Evolutionary conservation across 1,140 invertebrate genomes (phyloP).

Genomic region (Nautilus pompilius): DNA sequence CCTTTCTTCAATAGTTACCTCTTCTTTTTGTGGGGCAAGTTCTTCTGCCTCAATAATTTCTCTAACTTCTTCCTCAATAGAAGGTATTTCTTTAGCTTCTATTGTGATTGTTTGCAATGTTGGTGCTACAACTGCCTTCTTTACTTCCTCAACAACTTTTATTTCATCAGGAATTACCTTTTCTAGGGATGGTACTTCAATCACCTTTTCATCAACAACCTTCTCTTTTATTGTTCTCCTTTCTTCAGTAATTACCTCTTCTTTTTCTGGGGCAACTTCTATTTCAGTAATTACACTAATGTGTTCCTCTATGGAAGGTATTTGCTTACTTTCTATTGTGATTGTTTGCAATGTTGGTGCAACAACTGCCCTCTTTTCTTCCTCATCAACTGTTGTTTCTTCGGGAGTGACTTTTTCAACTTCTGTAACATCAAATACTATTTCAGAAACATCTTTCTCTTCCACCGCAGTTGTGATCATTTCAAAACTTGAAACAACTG

Average conservation of each 20-base stretch:
- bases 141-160: background rate
- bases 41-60: background rate
- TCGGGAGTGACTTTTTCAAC: background rate
- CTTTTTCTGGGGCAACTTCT: background rate
- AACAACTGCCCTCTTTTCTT: constrained; percentile 6
- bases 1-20: background rate
- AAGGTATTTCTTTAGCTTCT: background rate
- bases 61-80: background rate
- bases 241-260: background rate
- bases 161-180: background rate
- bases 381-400: constrained; percentile 7
- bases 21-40: background rate
- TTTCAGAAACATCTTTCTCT: constrained; percentile 3
- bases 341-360: background rate
- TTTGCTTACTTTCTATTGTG: background rate
- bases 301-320: background rate
- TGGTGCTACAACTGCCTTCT: background rate
- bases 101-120: background rate
- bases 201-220: constrained; percentile 5
- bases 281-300: background rate
- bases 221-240: background rate
- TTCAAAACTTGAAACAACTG: background rate
- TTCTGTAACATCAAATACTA: constrained; percentile 3
- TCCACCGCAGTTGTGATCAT: background rate
- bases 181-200: too few relatives aligned